Base-by-base conservation (phyloP, 2,888 invertebrate species). In the Epicampocera succincta region DNA sequence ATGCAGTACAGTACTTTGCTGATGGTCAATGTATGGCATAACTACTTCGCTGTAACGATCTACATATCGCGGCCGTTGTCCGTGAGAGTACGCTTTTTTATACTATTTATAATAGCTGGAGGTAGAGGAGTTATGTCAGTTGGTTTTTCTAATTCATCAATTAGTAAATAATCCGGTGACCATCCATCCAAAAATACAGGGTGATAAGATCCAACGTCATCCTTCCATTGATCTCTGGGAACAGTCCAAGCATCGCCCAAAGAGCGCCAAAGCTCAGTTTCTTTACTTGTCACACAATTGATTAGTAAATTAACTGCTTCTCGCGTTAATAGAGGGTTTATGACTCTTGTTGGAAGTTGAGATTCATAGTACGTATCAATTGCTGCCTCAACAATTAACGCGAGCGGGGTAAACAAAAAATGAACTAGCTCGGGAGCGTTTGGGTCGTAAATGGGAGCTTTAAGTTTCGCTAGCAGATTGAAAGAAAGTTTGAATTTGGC, bases 401-500 rank as follows among this genome's bases (percentile, higher is more conserved):
- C 98, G 88, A 99, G 92, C 1, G 99, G 99, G 17, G 99, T 99
- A 92, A 99, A 99, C 72, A 99, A 93, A 91, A 99, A 99, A 91
- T 99, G 99, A 61, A 99, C 97, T 86, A 99, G 92, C 91, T 99
- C 99, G 0, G 99, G 99, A 9, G 99, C 99, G 91, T 99, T 99
- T 0, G 99, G 99, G 91, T 99, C 99, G 90, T 99, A 99, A 85
- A 99, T 99, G 91, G 99, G 98, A 8, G 98, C 96, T 89, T 99
- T 97, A 85, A 99, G 93, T 89, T 98, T 97, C 11, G 99, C 99
- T 90, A 99, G 92, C 82, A 99, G 92, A 91, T 99, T 99, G 92
- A 99, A 99, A 4, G 99, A 98, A 33, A 99, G 93, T 92, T 99
- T 99, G 92, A 99, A 99, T 92, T 99, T 99, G 90, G 99, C 98